phyloP scores from a whole-genome alignment of 2,888 invertebrate species.

The Zeuzera pyrina region DNA sequence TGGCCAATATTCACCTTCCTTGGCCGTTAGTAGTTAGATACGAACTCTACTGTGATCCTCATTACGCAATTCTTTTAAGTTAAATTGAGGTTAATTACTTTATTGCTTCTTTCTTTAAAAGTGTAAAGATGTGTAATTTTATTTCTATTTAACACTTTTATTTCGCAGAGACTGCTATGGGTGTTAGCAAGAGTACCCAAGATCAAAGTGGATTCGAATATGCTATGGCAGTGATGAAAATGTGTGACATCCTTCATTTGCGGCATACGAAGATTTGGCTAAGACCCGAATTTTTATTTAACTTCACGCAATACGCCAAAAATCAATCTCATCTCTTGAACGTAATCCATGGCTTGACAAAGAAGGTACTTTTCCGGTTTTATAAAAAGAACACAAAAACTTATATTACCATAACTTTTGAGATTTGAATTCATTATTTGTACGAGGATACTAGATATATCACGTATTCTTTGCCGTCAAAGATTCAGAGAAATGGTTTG shows the following conservation, averaged over 20 bases:
- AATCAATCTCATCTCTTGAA: conserved; percentile 81
- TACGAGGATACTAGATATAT: no score
- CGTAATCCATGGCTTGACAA: conserved; percentile 85
- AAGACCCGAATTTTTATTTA: conserved; percentile 83
- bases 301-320: conserved; percentile 82
- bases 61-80: conserved; percentile 41
- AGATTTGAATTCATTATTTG: no score
- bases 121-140: conserved; percentile 1
- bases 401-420: no score
- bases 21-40: conserved; percentile 27
- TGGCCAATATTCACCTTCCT: conserved; percentile 53
- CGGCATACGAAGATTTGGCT: conserved; percentile 87
- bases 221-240: conserved; percentile 91
- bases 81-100: conserved; percentile 36
- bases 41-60: conserved; percentile 29
- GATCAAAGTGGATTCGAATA: conserved; percentile 87
- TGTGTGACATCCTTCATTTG: conserved; percentile 88
- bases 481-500: no score
- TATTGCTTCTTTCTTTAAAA: conserved; percentile 16
- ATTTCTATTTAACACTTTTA: conserved; percentile 3
- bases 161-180: conserved; percentile 87
- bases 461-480: no score
- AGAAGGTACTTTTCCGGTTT: conserved; percentile 69
- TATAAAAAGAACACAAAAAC: no score
- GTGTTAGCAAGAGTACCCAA: conserved; percentile 87